Evolutionary conservation across 2,888 invertebrate species (phyloP).

Genomic region (Acanthosepion lycidas): DNA sequence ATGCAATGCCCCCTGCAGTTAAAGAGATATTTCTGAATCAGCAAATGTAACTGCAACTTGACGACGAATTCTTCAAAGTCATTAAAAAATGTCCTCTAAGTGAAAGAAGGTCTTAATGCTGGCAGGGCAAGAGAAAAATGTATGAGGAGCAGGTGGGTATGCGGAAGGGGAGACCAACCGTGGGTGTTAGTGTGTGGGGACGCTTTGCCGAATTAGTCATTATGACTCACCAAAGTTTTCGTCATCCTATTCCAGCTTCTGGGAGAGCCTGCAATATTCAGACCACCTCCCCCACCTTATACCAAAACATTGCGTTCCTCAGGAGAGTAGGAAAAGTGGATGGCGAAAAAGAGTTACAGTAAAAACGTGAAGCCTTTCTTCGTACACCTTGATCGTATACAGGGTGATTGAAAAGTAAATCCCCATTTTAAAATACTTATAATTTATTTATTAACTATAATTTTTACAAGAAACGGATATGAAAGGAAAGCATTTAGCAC

Average conservation of each 20-base stretch:
- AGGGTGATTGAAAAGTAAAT: too few relatives aligned
- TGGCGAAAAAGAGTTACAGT: background rate
- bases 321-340: background rate
- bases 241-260: slow-evolving; percentile 11
- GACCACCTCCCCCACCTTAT: background rate
- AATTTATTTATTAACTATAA: too few relatives aligned
- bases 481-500: too few relatives aligned
- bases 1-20: background rate
- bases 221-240: background rate
- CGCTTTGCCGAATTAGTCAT: background rate
- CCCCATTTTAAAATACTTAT: too few relatives aligned
- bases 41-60: background rate
- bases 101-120: background rate
- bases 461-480: too few relatives aligned
- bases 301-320: background rate
- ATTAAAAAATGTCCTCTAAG: background rate
- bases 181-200: background rate
- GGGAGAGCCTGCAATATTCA: background rate
- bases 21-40: background rate
- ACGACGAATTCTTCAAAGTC: background rate
- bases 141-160: background rate
- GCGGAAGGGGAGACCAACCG: background rate
- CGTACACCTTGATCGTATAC: background rate
- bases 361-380: background rate
- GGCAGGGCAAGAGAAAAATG: background rate